phyloP scores from a whole-genome alignment of 2,797 vertebrate genomes.

The Eupleurogrammus muticus region DNA sequence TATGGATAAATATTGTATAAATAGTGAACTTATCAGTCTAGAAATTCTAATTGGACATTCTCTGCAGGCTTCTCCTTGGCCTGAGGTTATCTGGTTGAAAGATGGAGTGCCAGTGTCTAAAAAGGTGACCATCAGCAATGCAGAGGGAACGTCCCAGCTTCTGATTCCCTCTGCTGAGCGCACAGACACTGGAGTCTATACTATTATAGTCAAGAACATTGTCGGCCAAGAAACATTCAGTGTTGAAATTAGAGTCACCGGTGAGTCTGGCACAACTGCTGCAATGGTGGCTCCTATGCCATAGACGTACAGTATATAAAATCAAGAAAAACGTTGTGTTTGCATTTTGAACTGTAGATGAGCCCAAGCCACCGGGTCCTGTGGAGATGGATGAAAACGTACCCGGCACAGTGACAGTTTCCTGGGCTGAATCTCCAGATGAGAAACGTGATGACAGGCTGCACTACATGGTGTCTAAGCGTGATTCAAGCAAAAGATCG shows the following conservation, averaged over 20 bases:
- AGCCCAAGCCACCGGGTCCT: conserved; percentile 90
- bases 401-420: conserved; percentile 88
- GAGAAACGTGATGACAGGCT: conserved; percentile 87
- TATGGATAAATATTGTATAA: not conserved
- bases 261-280: conserved; percentile 71
- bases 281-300: not conserved
- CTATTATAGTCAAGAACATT: conserved; percentile 83
- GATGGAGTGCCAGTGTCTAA: conserved; percentile 85
- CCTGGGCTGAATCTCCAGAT: conserved; percentile 89
- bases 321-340: conserved; percentile 1
- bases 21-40: not conserved
- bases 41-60: not conserved
- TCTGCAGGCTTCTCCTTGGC: conserved; percentile 88
- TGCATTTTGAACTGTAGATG: conserved; percentile 81
- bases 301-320: not conserved
- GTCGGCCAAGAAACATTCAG: conserved; percentile 85
- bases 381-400: conserved; percentile 88
- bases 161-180: conserved; percentile 86
- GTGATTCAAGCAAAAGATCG: conserved; percentile 83
- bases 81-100: conserved; percentile 90
- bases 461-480: conserved; percentile 88
- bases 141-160: conserved; percentile 85
- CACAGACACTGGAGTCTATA: conserved; percentile 87
- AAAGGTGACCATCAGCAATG: conserved; percentile 81
- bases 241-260: conserved; percentile 90